These are phyloP conservation scores for Ceramica pisi DNA, from an alignment of 2,888 invertebrate species.

Conservation along the genomic window DNA sequence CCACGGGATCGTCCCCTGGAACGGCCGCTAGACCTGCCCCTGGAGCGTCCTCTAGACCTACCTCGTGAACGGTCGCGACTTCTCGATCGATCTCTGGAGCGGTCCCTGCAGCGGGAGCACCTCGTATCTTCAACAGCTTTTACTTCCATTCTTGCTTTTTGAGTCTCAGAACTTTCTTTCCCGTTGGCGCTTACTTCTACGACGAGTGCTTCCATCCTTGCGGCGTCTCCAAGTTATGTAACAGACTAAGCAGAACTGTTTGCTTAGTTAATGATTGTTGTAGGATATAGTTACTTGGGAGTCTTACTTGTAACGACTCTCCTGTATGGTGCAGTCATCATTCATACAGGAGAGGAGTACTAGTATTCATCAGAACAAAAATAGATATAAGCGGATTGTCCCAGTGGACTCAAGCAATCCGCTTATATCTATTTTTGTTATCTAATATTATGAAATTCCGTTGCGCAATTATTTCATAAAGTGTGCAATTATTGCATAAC, in stretches of 20 bases:
- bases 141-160: constrained; percentile 22
- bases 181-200: constrained; percentile 23
- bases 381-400: too few relatives aligned
- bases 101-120: constrained; percentile 53
- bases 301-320: constrained; percentile 24
- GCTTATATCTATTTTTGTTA: constrained; percentile 31
- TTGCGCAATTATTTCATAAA: constrained; percentile 18
- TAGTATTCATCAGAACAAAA: too few relatives aligned
- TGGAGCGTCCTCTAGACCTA: constrained; percentile 17
- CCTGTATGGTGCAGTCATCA: constrained; percentile 21
- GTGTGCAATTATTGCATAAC: constrained; percentile 18
- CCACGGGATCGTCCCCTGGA: constrained; percentile 21
- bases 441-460: not conserved
- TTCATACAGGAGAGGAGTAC: too few relatives aligned
- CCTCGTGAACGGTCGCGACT: constrained; percentile 22
- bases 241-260: constrained; percentile 51
- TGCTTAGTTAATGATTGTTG: constrained; percentile 1
- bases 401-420: not conserved
- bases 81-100: constrained; percentile 44
- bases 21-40: constrained; percentile 1
- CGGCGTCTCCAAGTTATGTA: constrained; percentile 32
- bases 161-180: constrained; percentile 26
- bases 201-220: constrained; percentile 46
- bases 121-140: constrained; percentile 9
- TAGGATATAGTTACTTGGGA: not conserved